Percentiles rank a stretch among this genome's conserved stretches.
These are phyloP conservation scores for Diaphora mendica DNA, from an alignment of 2,888 invertebrate genomes.

Conservation along the genomic window DNA sequence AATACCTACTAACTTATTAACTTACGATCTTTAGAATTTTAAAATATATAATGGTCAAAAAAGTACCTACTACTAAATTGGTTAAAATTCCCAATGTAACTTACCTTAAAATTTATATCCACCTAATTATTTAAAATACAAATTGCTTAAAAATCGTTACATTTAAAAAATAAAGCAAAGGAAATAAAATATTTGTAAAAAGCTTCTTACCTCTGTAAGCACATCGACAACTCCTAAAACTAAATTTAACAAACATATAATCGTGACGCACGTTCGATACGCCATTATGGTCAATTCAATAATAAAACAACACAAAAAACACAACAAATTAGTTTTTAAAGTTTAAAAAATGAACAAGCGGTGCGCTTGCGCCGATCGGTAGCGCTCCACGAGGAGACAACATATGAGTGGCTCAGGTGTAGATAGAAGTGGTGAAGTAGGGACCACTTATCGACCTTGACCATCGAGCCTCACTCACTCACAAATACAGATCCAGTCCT, in stretches of 20 bases:
- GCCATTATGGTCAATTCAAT: slow-evolving; percentile 35
- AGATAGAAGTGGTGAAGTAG: slow-evolving; percentile 55
- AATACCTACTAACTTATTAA: no score
- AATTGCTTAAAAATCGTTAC: not conserved
- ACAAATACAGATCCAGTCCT: slow-evolving; percentile 62
- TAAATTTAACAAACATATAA: slow-evolving; percentile 67
- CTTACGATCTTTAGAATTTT: not conserved
- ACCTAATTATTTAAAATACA: not conserved
- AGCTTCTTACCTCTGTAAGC: slow-evolving; percentile 66
- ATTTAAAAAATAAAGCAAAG: no score
- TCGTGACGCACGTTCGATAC: slow-evolving; percentile 57
- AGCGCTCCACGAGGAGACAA: slow-evolving; percentile 42
- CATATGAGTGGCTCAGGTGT: slow-evolving; percentile 37
- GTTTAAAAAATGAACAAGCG: slow-evolving; percentile 17
- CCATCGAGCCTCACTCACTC: slow-evolving; percentile 73
- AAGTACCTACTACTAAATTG: not conserved
- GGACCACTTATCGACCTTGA: slow-evolving; percentile 73
- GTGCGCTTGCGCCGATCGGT: slow-evolving; percentile 39
- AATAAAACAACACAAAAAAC: slow-evolving; percentile 34
- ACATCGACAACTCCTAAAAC: slow-evolving; percentile 68
- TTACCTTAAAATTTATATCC: no score
- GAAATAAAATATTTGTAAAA: not conserved
- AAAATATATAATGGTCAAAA: not conserved
- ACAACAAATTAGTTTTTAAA: slow-evolving; percentile 14
- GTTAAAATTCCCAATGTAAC: not conserved